Evolutionary conservation across 2,113 vertebrate species (phyloP), one percentile per base, ranked within the genome.

Genomic region (Helogale parvula): DNA sequence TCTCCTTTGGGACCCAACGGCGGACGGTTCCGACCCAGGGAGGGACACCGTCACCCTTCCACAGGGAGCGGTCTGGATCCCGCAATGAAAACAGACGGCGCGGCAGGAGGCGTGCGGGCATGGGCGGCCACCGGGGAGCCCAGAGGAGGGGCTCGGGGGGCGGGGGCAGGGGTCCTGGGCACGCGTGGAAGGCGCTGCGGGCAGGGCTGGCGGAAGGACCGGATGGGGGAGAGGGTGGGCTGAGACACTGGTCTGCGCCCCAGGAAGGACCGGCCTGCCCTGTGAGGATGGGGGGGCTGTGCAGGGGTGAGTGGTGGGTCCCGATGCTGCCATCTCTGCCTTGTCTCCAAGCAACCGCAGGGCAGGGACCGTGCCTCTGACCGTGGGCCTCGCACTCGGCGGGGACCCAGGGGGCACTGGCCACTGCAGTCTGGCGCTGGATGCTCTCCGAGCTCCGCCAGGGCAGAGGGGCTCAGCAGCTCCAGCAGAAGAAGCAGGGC

Each of bases 71-170:
- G 3, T 3, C 47, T 11, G 29, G 47, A 27, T 41, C 45, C 41
- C 0, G 11, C 54, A 15, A 1, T 16, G 13, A 45, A 3, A 7
- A 21, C 3, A 38, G 90, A 35, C 7, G 1, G 1, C 8, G 15
- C 14, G 50, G 12, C 50, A 66, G 35, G 33, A 27, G 12, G 1
- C 5, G 45, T 0, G 27, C 2, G 54, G 29, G 3, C 10, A 27
- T 13, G 2, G 2, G 5, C 0, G 0, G 31, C 21, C 29, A 9
- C 14, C 0, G 0, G 35, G 65, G 9, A 3, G 2, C 15, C 29
- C 27, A 11, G 1, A 0, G 52, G 71, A 31, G 25, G 15, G 72
- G 10, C 35, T 3, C 3, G 60, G 31, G 83, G 45, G 45, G 45
- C 45, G 45, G 45, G 7, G 45, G 45, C 45, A 47, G 45, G 41